Percentiles rank a stretch among this genome's conserved stretches.
Conservation (phyloP, 1,140 invertebrate genomes). For the Homalodisca vitripennis region DNA sequence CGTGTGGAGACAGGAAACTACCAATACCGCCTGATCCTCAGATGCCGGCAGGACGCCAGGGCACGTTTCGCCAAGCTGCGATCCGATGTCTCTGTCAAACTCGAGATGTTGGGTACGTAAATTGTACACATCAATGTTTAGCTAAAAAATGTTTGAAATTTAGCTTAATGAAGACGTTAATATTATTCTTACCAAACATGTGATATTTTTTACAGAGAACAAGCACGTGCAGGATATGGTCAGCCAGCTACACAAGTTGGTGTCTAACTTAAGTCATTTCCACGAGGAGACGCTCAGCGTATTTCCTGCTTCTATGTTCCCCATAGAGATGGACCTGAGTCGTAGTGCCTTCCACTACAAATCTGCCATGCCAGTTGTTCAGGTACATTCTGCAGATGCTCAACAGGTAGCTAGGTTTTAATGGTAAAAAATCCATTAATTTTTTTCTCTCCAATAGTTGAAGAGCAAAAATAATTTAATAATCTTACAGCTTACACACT, state of each 20-base stretch:
- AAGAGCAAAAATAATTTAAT: no score
- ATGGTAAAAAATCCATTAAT: no score
- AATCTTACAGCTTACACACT: neutral
- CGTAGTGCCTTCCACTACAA: conserved; percentile 89
- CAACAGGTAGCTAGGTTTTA: no score
- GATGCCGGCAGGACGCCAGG: conserved; percentile 94
- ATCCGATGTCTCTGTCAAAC: conserved; percentile 94
- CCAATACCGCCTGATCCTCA: conserved; percentile 91
- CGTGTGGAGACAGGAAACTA: conserved; percentile 98
- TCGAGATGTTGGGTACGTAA: conserved; percentile 96
- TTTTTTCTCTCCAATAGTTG: no score
- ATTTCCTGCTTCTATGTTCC: conserved; percentile 80
- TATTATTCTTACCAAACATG: no score
- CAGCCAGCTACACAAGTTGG: conserved; percentile 76
- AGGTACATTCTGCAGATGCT: neutral
- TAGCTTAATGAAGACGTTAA: no score
- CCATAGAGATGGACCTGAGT: conserved; percentile 94
- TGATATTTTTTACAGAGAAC: no score
- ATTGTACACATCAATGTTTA: no score
- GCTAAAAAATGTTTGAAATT: no score
- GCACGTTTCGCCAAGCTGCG: conserved; percentile 89
- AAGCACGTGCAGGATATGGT: neutral
- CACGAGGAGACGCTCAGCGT: conserved; percentile 58
- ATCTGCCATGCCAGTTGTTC: conserved; percentile 51
- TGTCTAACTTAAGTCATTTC: conserved; percentile 52